Base-by-base conservation (phyloP, 2,888 invertebrate genomes). In the Parthenolecanium corni region DNA sequence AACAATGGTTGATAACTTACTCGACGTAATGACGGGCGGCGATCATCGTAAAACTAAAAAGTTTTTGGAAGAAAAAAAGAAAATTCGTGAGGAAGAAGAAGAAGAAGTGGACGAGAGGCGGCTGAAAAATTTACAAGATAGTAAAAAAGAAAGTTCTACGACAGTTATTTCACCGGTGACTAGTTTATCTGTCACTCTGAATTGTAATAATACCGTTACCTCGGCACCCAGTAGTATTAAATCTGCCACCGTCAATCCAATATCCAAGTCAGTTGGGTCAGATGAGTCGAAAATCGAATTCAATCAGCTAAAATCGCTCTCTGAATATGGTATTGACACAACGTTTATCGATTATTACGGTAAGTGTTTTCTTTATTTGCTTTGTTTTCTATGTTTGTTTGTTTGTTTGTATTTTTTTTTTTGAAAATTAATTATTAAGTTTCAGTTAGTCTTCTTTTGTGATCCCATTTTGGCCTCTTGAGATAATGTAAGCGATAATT, bases 261-360 rank as follows among this genome's bases (percentile, higher is more conserved):
- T 61, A 20, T 49, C 46, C 14, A 16, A 31, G 14, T 14, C 23
- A 31, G 4, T 16, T 14, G 14, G 16, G 14, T 42, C 23, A 18
- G 78, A 80, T 1, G 78, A 80, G 57, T 75, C 81, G 2, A 80
- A 82, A 69, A 81, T 91, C 66, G 89, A 91, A 72, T 76, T 90
- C n/a, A 84, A 86, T 40, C 81, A 85, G 61, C 75, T 92, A 21
- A 82, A 83, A 67, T 78, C 83, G 0, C 77, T 92, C 1, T 71
- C 76, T 31, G 85, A 87, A 62, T 72, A 91, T 56, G 94, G 94
- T 65, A 84, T 95, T 67, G 91, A 95, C 74, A 80, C 86, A 52
- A 82, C 84, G 40, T 94, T 92, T 75, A 76, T 95, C 42, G 81
- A 84, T 66, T 80, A 80, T 65, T 78, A 89, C 70, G 79, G 79